A percentile compares a stretch with the other conserved stretches of the same genome.
phyloP scores from a whole-genome alignment of 2,888 invertebrate genomes.

The Apantesis nais region DNA sequence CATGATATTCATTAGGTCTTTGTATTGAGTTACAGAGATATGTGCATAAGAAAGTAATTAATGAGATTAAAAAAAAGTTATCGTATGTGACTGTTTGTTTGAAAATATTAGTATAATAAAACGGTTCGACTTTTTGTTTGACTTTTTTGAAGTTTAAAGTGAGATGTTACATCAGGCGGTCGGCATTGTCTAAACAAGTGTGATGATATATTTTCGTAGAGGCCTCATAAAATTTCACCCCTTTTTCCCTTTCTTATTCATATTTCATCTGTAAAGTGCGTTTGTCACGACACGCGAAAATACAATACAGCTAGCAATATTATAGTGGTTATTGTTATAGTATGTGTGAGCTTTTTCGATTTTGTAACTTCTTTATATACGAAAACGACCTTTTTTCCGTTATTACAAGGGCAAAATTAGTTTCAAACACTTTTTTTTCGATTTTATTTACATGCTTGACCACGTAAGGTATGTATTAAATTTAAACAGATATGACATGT shows the following conservation, averaged over 20 bases:
- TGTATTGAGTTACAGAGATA: no score
- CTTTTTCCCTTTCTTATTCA: conserved; percentile 46
- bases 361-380: conserved; percentile 10
- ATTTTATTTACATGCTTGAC: not conserved
- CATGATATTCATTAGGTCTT: no score
- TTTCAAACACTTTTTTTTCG: not conserved
- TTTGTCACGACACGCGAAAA: conserved; percentile 46
- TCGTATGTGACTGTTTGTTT: conserved; percentile 52
- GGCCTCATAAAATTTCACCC: conserved; percentile 54
- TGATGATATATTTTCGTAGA: conserved; percentile 51
- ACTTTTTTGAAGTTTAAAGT: conserved; percentile 27
- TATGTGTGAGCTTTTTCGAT: conserved; percentile 6
- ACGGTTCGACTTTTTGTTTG: conserved; percentile 52
- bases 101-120: conserved; percentile 61
- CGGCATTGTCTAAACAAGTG: conserved; percentile 57
- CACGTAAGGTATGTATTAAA: not conserved
- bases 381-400: conserved; percentile 2
- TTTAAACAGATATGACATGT: no score
- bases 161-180: conserved; percentile 45
- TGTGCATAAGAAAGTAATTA: no score
- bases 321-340: conserved; percentile 11
- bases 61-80: conserved; percentile 31
- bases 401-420: conserved; percentile 4
- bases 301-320: conserved; percentile 33
- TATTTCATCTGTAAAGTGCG: conserved; percentile 55